Evolutionary conservation across 1,140 invertebrate species (phyloP).

Genomic region (Drosophila saltans): DNA sequence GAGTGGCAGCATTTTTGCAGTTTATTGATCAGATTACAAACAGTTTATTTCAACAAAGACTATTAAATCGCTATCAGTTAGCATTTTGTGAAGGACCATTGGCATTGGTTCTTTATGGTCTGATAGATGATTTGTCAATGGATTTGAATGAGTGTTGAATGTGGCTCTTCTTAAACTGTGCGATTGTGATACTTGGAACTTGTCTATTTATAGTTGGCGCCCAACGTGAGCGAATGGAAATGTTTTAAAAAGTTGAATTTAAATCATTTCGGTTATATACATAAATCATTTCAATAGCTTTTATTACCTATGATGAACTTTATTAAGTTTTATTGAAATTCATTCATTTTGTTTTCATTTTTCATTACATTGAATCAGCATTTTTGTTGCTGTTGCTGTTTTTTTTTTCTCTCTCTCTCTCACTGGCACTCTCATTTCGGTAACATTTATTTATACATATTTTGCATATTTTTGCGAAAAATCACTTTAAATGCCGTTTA

Average conservation of each 20-base stretch:
- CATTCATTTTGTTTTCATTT: neutral
- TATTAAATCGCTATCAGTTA: neutral
- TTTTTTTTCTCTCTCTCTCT: no score
- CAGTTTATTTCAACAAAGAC: neutral
- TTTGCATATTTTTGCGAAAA: constrained; percentile 46
- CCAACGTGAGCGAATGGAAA: neutral
- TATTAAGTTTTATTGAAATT: constrained; percentile 3
- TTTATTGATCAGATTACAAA: neutral
- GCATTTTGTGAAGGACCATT: no score
- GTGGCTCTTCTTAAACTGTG: neutral
- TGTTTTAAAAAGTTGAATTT: neutral
- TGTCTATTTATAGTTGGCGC: neutral
- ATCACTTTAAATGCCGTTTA: constrained; percentile 47
- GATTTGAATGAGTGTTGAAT: neutral
- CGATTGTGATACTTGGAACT: neutral
- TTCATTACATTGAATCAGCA: constrained; percentile 6
- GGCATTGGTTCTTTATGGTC: no score
- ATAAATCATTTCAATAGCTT: neutral
- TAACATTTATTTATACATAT: constrained; percentile 23
- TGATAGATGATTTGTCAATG: neutral
- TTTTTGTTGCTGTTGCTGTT: neutral
- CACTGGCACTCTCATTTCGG: neutral
- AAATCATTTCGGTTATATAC: neutral
- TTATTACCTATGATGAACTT: neutral
- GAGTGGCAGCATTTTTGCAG: neutral